A percentile compares a stretch with the other conserved stretches of the same genome.
phyloP scores from a whole-genome alignment of 2,888 invertebrate genomes.

The Zootermopsis nevadensis region DNA sequence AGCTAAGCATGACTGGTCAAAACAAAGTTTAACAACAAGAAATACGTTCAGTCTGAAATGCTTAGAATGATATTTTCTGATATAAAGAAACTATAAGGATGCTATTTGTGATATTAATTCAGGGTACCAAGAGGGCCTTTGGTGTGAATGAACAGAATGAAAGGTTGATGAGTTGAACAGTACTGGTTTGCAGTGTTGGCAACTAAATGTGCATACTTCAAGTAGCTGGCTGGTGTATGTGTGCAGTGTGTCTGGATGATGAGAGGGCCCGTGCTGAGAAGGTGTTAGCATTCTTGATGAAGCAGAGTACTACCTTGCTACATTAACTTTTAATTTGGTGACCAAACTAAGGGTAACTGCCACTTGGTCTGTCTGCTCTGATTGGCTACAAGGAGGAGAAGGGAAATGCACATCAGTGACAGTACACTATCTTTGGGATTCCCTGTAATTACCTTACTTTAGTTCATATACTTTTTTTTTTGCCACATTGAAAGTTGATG shows the following conservation, averaged over 20 bases:
- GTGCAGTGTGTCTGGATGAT: not conserved
- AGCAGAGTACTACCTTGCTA: not conserved
- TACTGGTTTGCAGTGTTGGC: not conserved
- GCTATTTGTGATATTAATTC: constrained; percentile 10
- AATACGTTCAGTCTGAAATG: not conserved
- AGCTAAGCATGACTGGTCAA: not conserved
- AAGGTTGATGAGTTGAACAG: not conserved
- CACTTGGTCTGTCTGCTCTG: too few relatives aligned
- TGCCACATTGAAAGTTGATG: not conserved
- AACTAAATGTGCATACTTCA: not conserved
- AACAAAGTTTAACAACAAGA: not conserved
- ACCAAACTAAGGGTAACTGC: too few relatives aligned
- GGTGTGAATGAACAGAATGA: not conserved
- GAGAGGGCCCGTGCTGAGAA: not conserved
- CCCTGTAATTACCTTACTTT: not conserved
- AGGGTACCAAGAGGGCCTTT: not conserved
- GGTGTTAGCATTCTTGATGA: not conserved
- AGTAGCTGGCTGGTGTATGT: not conserved
- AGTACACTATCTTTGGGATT: not conserved
- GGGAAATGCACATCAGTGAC: not conserved
- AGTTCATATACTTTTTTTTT: not conserved
- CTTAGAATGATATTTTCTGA: not conserved
- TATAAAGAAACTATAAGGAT: not conserved
- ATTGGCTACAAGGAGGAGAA: not conserved
- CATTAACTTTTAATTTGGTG: too few relatives aligned